Evolutionary conservation across 2,888 invertebrate genomes (phyloP), one percentile per base, ranked within the genome.

Genomic region (Diloba caeruleocephala): DNA sequence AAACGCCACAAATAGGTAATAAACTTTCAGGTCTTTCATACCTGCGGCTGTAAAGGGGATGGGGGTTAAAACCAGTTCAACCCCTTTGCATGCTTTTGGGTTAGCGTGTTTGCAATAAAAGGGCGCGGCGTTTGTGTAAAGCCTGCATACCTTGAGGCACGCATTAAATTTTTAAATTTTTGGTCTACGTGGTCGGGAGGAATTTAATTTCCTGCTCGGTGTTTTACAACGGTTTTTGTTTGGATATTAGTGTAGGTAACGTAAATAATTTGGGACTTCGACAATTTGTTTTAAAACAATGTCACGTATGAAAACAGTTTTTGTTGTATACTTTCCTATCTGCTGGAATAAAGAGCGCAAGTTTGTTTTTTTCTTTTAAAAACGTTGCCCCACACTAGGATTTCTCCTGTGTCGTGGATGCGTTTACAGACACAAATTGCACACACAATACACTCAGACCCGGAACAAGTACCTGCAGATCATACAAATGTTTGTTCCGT

Each of bases 81-180:
- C 36, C 50, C 38, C 3, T 32, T 9, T 32, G 34, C 1, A 29
- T n/a, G 8, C 8, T n/a, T 25, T 10, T 13, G 45, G 57, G 51
- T 44, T 36, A 43, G 21, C 39, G 34, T 65, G 49, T 65, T 57
- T 45, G 17, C 13, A 39, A 29, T 13, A 36, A 19, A 8, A 37
- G n/a, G n/a, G n/a, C n/a, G 3, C 21, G 26, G 32, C 26, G n/a
- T n/a, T n/a, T n/a, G n/a, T 19, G 10, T 37, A 65, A 51, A 50
- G 41, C 44, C 15, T 19, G 14, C 10, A 21, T 14, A 49, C 44
- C 44, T 44, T 15, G 10, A 6, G 10, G n/a, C 13, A 48, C 14
- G 8, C 32, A 36, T 50, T 62, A 67, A 32, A 45, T 67, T 44
- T 25, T 6, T 34, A 67, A 66, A 38, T 67, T 21, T 38, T 6